Evolutionary conservation across 2,888 invertebrate species (phyloP), one percentile per base, ranked within the genome.

Genomic region (Cybosia mesomella): DNA sequence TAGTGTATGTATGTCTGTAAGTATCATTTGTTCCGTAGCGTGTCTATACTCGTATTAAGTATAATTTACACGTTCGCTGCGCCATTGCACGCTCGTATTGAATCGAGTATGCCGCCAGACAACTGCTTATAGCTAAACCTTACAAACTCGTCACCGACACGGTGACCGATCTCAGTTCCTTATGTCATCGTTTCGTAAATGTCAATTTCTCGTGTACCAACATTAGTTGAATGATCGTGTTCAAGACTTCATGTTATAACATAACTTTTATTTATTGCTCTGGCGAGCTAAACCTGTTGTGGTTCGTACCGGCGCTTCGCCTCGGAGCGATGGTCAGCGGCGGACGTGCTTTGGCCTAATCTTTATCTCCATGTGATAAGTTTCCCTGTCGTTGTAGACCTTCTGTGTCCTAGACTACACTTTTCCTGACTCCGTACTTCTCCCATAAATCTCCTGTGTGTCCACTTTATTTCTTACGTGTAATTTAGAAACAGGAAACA

Each of bases 401-500:
- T 36, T 34, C 24, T 55, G 60, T 57, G 54, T 59, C 58, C 13
- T 54, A 21, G 24, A 28, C 21, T 34, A 54, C 67, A 58, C 65
- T 66, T 59, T 58, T 63, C 69, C 58, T 75, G 70, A 71, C 71
- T 72, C 76, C 68, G 34, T 34, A 61, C 74, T 54, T 54, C 62
- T 71, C 71, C 66, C 77, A 79, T 76, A 15, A 43, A 64, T 73
- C 67, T 74, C 77, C 81, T 82, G 75, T 82, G 75, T 80, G 80
- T 77, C 75, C 77, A 68, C 76, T 79, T 77, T 82, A 82, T 80
- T 81, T 85, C 81, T 78, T 83, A 84, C 73, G 82, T 75, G 82
- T 87, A 86, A 88, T 87, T 83, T 87, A 84, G 83, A 89, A 90
- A 90, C 91, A 91, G 91, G 91, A 91, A 91, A 82, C 79, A 76